Base-by-base conservation (phyloP, 2,797 vertebrate genomes). In the Falco cherrug region DNA sequence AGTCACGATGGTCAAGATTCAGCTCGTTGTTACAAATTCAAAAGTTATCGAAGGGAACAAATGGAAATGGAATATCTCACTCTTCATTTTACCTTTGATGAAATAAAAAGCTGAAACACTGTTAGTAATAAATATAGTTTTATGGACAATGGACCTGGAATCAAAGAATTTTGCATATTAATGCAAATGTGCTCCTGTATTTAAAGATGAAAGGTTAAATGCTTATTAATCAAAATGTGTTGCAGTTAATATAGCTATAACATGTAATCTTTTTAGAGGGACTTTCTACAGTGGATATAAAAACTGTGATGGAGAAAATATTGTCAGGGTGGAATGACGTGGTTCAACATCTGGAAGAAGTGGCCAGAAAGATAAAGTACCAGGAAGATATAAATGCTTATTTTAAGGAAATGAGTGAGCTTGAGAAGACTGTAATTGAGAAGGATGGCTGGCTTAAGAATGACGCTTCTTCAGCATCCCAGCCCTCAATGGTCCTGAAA, bases 391-490 rank as follows among this genome's bases (percentile, higher is more conserved):
- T 99, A 84, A 98, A 95, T 33, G 90, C 89, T 6, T 97, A 98
- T 95, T 98, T 98, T 57, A 97, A 96, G 26, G 98, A 99, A 90
- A 96, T 99, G 13, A 95, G 93, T 57, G 97, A 97, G 20, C 88
- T 99, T 89, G 98, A 99, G 81, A 97, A 92, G 76, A 96, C 70
- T 59, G 11, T 99, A 75, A 96, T 70, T 90, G 97, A 98, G 15
- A 98, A 99, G 60, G 99, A 99, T 77, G 89, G 60, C 64, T 99
- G 99, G 99, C 89, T 99, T 61, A 97, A 97, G 76, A 96, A 86
- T 1, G 47, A 90, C 0, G 3, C 86, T 6, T 61, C 95, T 64
- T 89, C 86, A 9, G 45, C 84, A 51, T 95, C 96, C 28, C 93
- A 97, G 59, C 82, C 97, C 11, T 96, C 98, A 48, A 91, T 88